phyloP scores from a whole-genome alignment of 2,113 vertebrate species.

The Sapayoa aenigma region DNA sequence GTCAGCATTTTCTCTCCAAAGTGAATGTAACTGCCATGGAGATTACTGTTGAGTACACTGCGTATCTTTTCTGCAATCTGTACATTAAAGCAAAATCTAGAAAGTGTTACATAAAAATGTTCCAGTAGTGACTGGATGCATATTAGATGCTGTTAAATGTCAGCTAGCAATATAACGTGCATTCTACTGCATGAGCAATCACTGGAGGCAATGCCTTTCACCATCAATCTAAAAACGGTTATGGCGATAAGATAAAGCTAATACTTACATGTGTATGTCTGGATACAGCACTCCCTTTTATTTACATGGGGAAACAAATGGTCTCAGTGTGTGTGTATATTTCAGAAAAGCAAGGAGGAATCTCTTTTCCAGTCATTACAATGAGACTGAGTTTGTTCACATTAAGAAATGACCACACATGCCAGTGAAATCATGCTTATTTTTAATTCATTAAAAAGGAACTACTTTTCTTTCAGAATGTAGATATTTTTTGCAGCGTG shows the following conservation, averaged over 20 bases:
- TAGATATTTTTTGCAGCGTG: not conserved
- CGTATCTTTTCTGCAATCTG: not conserved
- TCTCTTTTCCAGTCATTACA: not conserved
- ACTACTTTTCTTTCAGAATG: not conserved
- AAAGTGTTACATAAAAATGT: constrained; percentile 12
- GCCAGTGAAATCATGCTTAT: not conserved
- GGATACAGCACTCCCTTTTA: not conserved
- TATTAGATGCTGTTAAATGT: constrained; percentile 56
- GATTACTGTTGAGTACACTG: not conserved
- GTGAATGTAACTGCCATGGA: not conserved
- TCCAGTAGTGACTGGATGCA: not conserved
- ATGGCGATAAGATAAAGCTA: constrained; percentile 29
- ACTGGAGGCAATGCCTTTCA: constrained; percentile 22
- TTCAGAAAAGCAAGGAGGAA: not conserved
- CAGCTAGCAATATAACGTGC: constrained; percentile 43
- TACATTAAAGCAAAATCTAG: not conserved
- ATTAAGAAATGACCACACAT: not conserved
- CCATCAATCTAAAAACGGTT: constrained; percentile 17
- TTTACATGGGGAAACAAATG: not conserved
- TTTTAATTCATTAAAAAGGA: not conserved
- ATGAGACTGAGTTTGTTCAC: not conserved
- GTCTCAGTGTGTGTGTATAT: not conserved
- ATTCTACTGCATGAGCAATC: constrained; percentile 19
- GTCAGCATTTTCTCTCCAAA: not conserved
- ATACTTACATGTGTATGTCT: not conserved